A percentile compares a stretch with the other conserved stretches of the same genome.
Evolutionary conservation across 1,140 invertebrate genomes (phyloP).

Genomic region (Drosophila paulistorum): DNA sequence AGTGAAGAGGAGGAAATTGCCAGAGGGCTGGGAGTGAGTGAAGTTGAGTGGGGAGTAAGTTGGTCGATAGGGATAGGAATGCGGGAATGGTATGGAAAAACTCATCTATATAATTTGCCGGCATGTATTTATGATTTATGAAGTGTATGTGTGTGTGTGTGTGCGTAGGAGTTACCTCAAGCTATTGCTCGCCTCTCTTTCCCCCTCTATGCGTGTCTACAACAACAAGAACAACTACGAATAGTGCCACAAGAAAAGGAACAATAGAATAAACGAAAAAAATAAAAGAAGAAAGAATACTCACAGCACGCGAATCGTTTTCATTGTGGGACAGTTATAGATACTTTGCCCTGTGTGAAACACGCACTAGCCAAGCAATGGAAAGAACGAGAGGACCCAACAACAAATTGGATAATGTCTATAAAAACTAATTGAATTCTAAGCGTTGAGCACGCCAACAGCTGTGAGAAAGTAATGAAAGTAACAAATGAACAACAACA

Average conservation of each 20-base stretch:
- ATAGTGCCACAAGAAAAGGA: slow-evolving; percentile 56
- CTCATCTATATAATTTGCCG: slow-evolving; percentile 74
- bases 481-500: slow-evolving; percentile 44
- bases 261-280: slow-evolving; percentile 60
- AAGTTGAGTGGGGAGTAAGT: too few relatives aligned
- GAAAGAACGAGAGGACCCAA: slow-evolving; percentile 31
- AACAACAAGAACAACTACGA: slow-evolving; percentile 53
- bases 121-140: slow-evolving; percentile 78
- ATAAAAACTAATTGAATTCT: slow-evolving; percentile 82
- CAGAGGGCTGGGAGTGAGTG: slow-evolving; percentile 18
- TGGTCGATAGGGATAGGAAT: neutral
- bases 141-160: slow-evolving; percentile 52
- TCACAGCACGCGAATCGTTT: slow-evolving; percentile 74
- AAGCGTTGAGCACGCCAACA: slow-evolving; percentile 76
- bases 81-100: slow-evolving; percentile 25
- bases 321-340: slow-evolving; percentile 59
- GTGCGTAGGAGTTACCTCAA: slow-evolving; percentile 25
- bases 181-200: neutral
- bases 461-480: slow-evolving; percentile 76
- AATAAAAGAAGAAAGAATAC: slow-evolving; percentile 57
- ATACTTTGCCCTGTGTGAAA: slow-evolving; percentile 50
- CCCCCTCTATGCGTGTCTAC: slow-evolving; percentile 53
- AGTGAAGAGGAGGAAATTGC: slow-evolving; percentile 16
- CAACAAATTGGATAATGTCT: slow-evolving; percentile 81
- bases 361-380: slow-evolving; percentile 49